These are phyloP conservation scores for Elegia similella DNA, from an alignment of 2,888 invertebrate species.

Conservation along the genomic window DNA sequence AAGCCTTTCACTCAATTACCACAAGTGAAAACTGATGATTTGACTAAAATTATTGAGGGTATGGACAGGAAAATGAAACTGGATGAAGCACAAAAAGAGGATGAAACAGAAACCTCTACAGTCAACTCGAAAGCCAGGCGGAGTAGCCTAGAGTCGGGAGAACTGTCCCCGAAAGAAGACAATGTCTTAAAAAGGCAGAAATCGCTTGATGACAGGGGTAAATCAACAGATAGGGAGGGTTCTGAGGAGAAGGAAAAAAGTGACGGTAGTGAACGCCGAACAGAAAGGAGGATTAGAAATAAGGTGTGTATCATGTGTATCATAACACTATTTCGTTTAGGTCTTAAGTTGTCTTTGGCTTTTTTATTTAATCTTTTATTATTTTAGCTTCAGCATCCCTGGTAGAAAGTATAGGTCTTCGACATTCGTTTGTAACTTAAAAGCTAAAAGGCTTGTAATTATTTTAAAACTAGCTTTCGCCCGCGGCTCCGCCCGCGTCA, in stretches of 20 bases:
- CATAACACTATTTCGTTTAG: background rate
- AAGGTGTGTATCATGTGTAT: conserved; percentile 66
- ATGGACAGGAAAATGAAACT: conserved; percentile 69
- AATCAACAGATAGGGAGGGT: conserved; percentile 78
- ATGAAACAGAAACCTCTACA: conserved; percentile 52
- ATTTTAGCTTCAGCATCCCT: too few species aligned
- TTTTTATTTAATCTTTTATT: too few species aligned
- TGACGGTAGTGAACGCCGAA: conserved; percentile 78
- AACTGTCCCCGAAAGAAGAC: conserved; percentile 54
- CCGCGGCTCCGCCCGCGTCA: too few species aligned
- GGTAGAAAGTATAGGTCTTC: too few species aligned
- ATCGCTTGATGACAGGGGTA: conserved; percentile 80
- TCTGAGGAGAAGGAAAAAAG: conserved; percentile 76
- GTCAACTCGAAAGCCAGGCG: conserved; percentile 53
- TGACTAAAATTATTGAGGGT: conserved; percentile 69
- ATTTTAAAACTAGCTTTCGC: too few species aligned
- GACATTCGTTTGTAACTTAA: too few species aligned
- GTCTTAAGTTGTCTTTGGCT: too few species aligned
- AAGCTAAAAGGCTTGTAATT: too few species aligned
- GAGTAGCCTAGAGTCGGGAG: conserved; percentile 67
- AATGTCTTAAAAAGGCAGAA: conserved; percentile 74
- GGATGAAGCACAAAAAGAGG: conserved; percentile 56
- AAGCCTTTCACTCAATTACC: conserved; percentile 77
- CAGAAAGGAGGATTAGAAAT: conserved; percentile 84
- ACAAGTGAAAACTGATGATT: conserved; percentile 74